Evolutionary conservation across 2,113 vertebrate species (phyloP).

Genomic region (Arothron firmamentum): DNA sequence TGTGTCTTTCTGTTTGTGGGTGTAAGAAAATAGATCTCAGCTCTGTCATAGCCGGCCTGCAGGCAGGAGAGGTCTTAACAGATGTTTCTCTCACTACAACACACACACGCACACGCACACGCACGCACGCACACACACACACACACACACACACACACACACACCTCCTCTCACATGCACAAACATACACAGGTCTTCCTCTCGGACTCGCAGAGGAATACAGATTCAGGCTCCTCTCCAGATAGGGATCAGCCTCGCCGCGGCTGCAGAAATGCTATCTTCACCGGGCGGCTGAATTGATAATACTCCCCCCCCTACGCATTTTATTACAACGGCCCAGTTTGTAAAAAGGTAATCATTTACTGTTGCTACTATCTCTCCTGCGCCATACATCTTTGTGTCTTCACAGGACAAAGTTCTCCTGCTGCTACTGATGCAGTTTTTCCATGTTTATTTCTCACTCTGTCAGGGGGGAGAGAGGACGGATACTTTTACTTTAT

Average conservation of each 20-base stretch:
- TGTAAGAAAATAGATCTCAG: constrained; percentile 64
- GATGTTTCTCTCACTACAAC: constrained; percentile 64
- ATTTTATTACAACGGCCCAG: constrained; percentile 95
- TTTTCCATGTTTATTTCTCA: constrained; percentile 76
- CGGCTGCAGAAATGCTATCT: constrained; percentile 81
- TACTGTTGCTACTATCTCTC: constrained; percentile 82
- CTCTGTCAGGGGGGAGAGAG: constrained; percentile 33
- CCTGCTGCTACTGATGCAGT: constrained; percentile 71
- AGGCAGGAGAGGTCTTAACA: constrained; percentile 62
- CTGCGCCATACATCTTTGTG: constrained; percentile 84
- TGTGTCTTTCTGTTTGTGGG: constrained; percentile 51
- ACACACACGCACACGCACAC: constrained; percentile 22
- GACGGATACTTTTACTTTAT: constrained; percentile 44
- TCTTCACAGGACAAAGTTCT: constrained; percentile 94
- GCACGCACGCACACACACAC: constrained; percentile 26
- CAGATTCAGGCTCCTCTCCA: constrained; percentile 66
- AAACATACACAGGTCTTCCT: constrained; percentile 49
- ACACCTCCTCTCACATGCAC: constrained; percentile 22
- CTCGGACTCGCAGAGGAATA: constrained; percentile 66
- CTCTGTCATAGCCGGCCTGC: constrained; percentile 60
- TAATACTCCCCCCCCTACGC: constrained; percentile 76
- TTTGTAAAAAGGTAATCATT: constrained; percentile 91
- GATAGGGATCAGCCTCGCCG: constrained; percentile 71
- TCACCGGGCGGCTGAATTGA: constrained; percentile 92
- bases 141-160: constrained; percentile 35